Evolutionary conservation across 2,888 invertebrate species (phyloP), one percentile per base, ranked within the genome.

Genomic region (Bembecia ichneumoniformis): DNA sequence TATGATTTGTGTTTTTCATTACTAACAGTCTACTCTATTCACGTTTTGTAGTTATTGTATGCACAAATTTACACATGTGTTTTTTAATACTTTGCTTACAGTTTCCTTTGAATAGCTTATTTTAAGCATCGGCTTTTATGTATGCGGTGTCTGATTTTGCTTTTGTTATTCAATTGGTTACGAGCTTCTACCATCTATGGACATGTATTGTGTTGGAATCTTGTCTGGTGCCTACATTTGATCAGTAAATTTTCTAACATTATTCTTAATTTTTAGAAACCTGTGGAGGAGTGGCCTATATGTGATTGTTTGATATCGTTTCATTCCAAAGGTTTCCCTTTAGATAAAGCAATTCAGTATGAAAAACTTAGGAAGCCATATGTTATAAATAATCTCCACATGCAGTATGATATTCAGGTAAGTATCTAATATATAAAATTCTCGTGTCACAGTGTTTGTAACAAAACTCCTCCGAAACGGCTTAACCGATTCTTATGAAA

Each of bases 241-340:
- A 35, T 16, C 7, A 17, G 13, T 43, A n/a, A n/a, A n/a, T 45
- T 43, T 43, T 49, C 34, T 35, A 16, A 15, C 35, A 28, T 5
- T 20, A 46, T 47, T 10, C 34, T 55, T 55, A 47, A 48, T 48
- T 55, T 77, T 28, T 78, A 96, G 93, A 93, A 96, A 81, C 94
- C 97, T 1, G 96, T 99, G 15, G 98, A 99, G 74, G 94, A 97
- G 71, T 99, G 99, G 99, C 99, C 99, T 1, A 89, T 94, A 49
- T 98, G 98, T 72, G 99, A 99, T 84, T 99, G 98, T 74, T 90
- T 99, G 47, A 96, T 99, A 66, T 98, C 98, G 50, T 99, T 99
- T 82, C 98, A 98, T 82, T 98, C 98, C 3, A 96, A 97, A 82
- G 98, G 99, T 36, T 99, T 99, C 83, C 99, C 99, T 0, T 88